Percentiles rank a stretch among this genome's conserved stretches.
These are phyloP conservation scores for Clunio marinus DNA, from an alignment of 2,888 invertebrate species.

Conservation along the genomic window DNA sequence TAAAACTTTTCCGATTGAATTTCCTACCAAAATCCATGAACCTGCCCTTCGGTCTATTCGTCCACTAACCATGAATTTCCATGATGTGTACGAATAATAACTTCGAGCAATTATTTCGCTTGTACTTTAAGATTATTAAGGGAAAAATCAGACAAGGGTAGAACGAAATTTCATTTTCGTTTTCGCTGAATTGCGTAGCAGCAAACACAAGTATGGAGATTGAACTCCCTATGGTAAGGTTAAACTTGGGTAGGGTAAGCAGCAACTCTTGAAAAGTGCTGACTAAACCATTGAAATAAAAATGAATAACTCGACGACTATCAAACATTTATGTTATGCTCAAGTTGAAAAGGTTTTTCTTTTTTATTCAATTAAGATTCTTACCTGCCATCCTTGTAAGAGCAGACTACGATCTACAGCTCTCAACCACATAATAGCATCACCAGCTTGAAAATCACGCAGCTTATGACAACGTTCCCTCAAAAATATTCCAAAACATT, in stretches of 20 bases:
- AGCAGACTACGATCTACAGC: constrained; percentile 94
- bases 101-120: background rate
- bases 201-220: no score
- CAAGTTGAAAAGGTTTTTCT: background rate
- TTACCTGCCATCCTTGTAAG: constrained; percentile 98
- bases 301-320: no score
- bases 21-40: background rate
- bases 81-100: no score
- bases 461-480: constrained; percentile 85
- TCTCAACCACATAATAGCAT: constrained; percentile 97
- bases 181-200: no score
- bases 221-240: no score
- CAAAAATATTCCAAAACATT: constrained; percentile 93
- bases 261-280: no score
- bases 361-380: background rate
- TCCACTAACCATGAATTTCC: background rate
- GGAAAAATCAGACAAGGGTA: no score
- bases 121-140: background rate
- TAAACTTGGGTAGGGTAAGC: no score
- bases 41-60: background rate
- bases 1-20: constrained; percentile 34
- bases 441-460: constrained; percentile 91
- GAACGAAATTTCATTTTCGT: no score
- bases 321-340: background rate
- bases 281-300: no score